phyloP scores from a whole-genome alignment of 2,797 vertebrate species.

The Tapera naevia region DNA sequence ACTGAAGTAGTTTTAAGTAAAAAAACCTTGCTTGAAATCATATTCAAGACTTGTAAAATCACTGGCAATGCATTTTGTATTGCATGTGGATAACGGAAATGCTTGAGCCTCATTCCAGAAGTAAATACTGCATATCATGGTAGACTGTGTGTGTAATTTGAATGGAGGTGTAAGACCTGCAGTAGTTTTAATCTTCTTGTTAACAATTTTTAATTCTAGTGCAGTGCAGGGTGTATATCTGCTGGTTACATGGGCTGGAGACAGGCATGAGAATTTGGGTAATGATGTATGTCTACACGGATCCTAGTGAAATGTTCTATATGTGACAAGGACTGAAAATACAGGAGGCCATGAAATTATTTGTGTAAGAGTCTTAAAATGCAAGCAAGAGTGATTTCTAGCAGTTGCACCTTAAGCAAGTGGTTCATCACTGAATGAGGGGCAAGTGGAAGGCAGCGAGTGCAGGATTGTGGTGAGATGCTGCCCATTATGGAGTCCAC shows the following conservation, averaged over 20 bases:
- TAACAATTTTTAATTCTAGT: not conserved
- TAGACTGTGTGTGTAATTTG: not conserved
- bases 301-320: not conserved
- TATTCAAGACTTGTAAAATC: not conserved
- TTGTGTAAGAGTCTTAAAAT: not conserved
- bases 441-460: not conserved
- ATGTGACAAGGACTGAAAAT: not conserved
- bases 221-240: not conserved
- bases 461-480: not conserved
- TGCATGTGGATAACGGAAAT: not conserved
- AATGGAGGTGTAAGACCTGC: not conserved
- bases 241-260: not conserved
- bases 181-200: not conserved
- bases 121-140: not conserved
- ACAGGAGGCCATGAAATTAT: not conserved
- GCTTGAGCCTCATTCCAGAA: not conserved
- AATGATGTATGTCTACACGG: not conserved
- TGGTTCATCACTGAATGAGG: rapidly evolving
- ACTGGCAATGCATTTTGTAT: not conserved
- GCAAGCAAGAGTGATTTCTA: not conserved
- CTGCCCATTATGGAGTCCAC: rapidly evolving
- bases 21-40: not conserved
- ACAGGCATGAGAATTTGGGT: not conserved
- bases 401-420: not conserved
- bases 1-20: not conserved